Evolutionary conservation across 2,113 vertebrate genomes (phyloP), one percentile per base, ranked within the genome.

Genomic region (Oncorhynchus gorbuscha): DNA sequence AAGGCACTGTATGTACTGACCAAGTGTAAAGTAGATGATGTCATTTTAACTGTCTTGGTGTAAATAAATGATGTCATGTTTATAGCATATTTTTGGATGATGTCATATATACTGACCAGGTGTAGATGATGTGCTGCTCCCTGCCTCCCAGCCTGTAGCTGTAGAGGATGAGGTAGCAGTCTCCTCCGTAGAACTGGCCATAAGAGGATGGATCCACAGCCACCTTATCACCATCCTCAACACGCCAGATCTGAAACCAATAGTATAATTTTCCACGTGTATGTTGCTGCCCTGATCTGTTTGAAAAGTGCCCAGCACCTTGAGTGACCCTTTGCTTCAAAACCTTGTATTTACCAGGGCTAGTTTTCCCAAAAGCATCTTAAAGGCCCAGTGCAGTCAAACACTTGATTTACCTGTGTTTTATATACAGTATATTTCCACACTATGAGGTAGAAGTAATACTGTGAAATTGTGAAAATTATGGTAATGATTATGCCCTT

Each of bases 151-250:
- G 69, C 18, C 51, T 85, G 88, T 94, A 94, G 83, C 86, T 92
- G 88, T 95, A 95, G 71, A 94, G 91, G 80, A 95, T 94, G 79
- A 95, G 81, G 86, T 95, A 95, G 80, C 94, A 94, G 89, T 94
- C 94, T 76, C 94, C 94, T 1, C 94, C 94, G 18, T 81, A 94
- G 83, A 95, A 94, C 0, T 94, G 92, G 1, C 93, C 92, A 1
- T 94, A 85, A 35, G 20, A 13, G 14, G 90, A 76, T 6, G 89
- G 80, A 26, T 94, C 92, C 73, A 94, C 86, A 0, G 88, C 72
- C 3, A 91, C 87, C 55, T 8, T 89, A 0, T 74, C 89, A 0
- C 90, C 89, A 0, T 79, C 82, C 69, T 95, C 94, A 6, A 93
- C 79, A 14, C 93, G 91, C 93, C 93, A 95, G 69, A 94, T 92